Conservation (phyloP, 2,113 vertebrate species). For the Albula glossodonta region DNA sequence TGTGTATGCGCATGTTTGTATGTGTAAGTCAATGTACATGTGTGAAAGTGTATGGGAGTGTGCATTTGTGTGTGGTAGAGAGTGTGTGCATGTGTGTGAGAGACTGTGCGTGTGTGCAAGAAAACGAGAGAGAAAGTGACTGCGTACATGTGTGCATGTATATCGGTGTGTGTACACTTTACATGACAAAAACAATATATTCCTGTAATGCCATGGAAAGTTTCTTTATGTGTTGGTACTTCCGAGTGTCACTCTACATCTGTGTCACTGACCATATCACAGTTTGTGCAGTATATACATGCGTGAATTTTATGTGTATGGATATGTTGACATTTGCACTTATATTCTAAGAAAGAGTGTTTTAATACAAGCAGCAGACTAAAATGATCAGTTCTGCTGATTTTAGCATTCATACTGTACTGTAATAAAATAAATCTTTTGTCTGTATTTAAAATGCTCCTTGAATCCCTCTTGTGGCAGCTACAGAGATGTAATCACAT, state of each 20-base stretch:
- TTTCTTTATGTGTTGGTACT: background rate
- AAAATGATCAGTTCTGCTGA: background rate
- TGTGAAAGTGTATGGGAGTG: background rate
- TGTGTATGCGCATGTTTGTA: background rate
- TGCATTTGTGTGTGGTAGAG: background rate
- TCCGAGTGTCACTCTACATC: background rate
- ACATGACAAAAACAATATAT: background rate
- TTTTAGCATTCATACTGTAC: background rate
- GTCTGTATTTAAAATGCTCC: background rate
- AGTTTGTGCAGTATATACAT: no score
- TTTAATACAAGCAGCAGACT: background rate
- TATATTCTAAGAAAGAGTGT: background rate
- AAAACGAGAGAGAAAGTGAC: background rate
- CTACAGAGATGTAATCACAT: background rate
- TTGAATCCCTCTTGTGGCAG: constrained; percentile 17
- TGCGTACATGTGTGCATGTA: constrained; percentile 5
- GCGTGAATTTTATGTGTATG: no score
- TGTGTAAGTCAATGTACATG: background rate
- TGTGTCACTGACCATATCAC: background rate
- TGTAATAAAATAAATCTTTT: background rate
- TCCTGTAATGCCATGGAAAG: background rate
- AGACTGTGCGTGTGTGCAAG: background rate
- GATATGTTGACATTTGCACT: background rate
- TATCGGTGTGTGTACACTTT: background rate
- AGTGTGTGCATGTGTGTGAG: background rate